These are phyloP conservation scores for Pararge aegeria DNA, from an alignment of 1,140 invertebrate species.

Conservation along the genomic window DNA sequence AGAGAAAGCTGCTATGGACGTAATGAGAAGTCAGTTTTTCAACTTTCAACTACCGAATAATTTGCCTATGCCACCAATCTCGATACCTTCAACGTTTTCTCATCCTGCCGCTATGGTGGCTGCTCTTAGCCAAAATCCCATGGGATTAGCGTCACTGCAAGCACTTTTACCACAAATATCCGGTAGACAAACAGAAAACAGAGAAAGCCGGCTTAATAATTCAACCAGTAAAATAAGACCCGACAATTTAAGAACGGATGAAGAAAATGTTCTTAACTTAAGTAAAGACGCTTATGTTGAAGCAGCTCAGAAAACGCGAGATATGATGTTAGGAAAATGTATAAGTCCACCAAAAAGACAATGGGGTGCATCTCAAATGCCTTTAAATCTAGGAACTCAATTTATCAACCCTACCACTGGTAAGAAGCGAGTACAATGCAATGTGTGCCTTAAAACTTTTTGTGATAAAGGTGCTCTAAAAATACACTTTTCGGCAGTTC, in stretches of 20 bases:
- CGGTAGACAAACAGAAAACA: constrained; percentile 42
- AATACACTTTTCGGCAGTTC: constrained; percentile 99
- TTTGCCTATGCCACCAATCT: constrained; percentile 82
- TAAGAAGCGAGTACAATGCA: constrained; percentile 98
- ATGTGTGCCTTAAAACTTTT: constrained; percentile 99
- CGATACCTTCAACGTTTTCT: constrained; percentile 73
- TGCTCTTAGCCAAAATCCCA: constrained; percentile 74
- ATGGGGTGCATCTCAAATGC: constrained; percentile 91
- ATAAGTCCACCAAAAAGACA: constrained; percentile 94
- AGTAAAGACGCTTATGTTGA: constrained; percentile 81
- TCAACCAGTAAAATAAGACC: constrained; percentile 39
- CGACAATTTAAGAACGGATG: constrained; percentile 81
- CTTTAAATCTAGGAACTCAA: constrained; percentile 92
- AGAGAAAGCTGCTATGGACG: constrained; percentile 77
- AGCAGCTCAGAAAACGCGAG: constrained; percentile 71
- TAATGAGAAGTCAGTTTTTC: constrained; percentile 80
- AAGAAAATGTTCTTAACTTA: constrained; percentile 87
- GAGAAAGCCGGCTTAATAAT: constrained; percentile 48
- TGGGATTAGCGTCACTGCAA: constrained; percentile 70
- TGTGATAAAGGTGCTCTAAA: constrained; percentile 99
- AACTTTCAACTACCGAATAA: constrained; percentile 82
- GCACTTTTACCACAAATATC: constrained; percentile 71
- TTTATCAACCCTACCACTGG: constrained; percentile 95
- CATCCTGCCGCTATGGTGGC: constrained; percentile 80
- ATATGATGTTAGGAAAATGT: constrained; percentile 84